phyloP scores from a whole-genome alignment of 2,888 invertebrate genomes.

The Eumerus sabulonum region DNA sequence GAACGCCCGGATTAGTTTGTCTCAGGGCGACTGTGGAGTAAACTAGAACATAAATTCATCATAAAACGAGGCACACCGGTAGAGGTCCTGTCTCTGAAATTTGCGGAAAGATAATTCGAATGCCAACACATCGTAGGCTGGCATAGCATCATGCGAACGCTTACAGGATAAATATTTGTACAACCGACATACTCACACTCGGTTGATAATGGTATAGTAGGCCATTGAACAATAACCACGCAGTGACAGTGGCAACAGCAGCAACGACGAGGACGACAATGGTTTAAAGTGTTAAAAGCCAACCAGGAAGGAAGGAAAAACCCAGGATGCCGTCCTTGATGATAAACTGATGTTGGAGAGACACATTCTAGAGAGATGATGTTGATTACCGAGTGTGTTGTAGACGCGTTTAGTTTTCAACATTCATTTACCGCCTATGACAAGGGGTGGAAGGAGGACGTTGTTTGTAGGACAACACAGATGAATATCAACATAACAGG shows the following conservation, averaged over 20 bases:
- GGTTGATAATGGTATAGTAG: slow-evolving; percentile 19
- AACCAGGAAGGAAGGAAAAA: slow-evolving; percentile 52
- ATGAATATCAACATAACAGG: slow-evolving; percentile 61
- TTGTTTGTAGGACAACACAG: slow-evolving; percentile 54
- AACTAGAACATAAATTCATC: slow-evolving; percentile 68
- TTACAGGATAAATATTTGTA: slow-evolving; percentile 66
- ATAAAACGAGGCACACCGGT: slow-evolving; percentile 56
- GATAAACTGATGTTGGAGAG: slow-evolving; percentile 54
- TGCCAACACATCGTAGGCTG: slow-evolving; percentile 63
- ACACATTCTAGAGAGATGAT: slow-evolving; percentile 52
- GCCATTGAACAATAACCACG: slow-evolving; percentile 50
- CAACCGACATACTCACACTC: slow-evolving; percentile 22
- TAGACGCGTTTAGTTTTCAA: slow-evolving; percentile 59
- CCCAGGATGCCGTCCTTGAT: slow-evolving; percentile 21
- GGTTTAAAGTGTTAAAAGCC: slow-evolving; percentile 57
- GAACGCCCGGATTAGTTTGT: slow-evolving; percentile 57
- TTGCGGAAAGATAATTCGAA: slow-evolving; percentile 51
- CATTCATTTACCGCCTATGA: slow-evolving; percentile 47
- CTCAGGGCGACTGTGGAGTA: slow-evolving; percentile 19
- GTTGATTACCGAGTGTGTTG: slow-evolving; percentile 46
- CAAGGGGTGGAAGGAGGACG: slow-evolving; percentile 14
- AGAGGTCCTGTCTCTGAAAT: slow-evolving; percentile 45
- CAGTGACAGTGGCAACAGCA: slow-evolving; percentile 42
- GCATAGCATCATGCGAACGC: no score
- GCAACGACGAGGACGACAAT: slow-evolving; percentile 22